Evolutionary conservation across 2,113 vertebrate genomes (phyloP).

Genomic region (Oxyruncus cristatus): DNA sequence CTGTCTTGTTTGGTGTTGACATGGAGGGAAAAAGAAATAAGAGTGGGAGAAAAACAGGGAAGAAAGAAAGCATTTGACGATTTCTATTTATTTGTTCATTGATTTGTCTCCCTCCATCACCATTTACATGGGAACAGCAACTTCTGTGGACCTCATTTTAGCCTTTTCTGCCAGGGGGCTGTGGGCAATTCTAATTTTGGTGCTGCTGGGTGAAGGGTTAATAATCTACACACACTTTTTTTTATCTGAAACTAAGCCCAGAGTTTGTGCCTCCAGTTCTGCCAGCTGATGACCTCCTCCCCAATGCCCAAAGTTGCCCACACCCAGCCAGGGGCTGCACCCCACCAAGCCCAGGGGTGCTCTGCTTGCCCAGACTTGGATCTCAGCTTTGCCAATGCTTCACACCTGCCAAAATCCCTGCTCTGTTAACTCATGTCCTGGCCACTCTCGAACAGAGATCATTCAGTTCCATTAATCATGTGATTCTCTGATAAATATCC

Average conservation of each 20-base stretch:
- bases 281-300: not conserved
- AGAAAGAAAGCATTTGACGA: slow-evolving; percentile 60
- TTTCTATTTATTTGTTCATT: not conserved
- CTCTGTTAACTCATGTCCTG: slow-evolving; percentile 31
- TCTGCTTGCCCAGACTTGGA: not conserved
- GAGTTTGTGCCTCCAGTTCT: not conserved
- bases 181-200: not conserved
- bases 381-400: not conserved
- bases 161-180: not conserved
- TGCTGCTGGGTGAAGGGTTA: not conserved
- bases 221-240: not conserved
- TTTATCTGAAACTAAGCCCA: not conserved
- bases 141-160: not conserved
- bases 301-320: not conserved
- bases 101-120: not conserved
- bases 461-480: slow-evolving; percentile 36
- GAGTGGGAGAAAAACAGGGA: slow-evolving; percentile 60
- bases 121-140: slow-evolving; percentile 7
- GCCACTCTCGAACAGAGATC: not conserved
- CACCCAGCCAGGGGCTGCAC: not conserved
- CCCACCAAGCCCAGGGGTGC: not conserved
- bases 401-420: slow-evolving; percentile 10
- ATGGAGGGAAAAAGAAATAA: slow-evolving; percentile 74
- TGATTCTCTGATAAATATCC: slow-evolving; percentile 45
- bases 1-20: slow-evolving; percentile 92